Conservation (phyloP, 2,888 invertebrate species). For the Drosophila neotestacea region DNA sequence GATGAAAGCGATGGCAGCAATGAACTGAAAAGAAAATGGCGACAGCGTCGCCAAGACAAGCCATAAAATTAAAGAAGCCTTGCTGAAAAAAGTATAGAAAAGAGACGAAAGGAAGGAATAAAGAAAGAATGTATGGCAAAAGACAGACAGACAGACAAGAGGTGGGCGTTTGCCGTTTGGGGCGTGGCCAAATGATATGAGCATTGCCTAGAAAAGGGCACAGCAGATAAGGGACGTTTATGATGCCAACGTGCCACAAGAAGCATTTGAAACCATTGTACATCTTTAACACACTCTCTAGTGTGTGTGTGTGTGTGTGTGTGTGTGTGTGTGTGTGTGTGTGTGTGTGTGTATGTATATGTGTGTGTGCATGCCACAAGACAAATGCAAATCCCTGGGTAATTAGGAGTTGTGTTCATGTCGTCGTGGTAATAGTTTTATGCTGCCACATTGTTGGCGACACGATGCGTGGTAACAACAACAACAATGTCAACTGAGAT, state of each 20-base stretch:
- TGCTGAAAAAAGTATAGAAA: slow-evolving; percentile 11
- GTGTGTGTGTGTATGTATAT: slow-evolving; percentile 4
- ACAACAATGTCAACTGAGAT: slow-evolving; percentile 64
- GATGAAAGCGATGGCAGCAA: slow-evolving; percentile 66
- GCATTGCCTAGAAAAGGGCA: slow-evolving; percentile 58
- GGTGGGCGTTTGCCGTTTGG: slow-evolving; percentile 13
- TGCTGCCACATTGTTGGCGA: slow-evolving; percentile 79
- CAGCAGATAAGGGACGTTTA: slow-evolving; percentile 75
- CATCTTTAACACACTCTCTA: slow-evolving; percentile 30
- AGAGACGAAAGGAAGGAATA: slow-evolving; percentile 7
- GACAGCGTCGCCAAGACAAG: slow-evolving; percentile 60
- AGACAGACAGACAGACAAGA: slow-evolving; percentile 35
- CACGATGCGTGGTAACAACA: slow-evolving; percentile 60
- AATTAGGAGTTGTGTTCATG: slow-evolving; percentile 83
- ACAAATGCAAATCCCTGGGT: slow-evolving; percentile 82
- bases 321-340: slow-evolving; percentile 23
- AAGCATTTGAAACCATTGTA: slow-evolving; percentile 43
- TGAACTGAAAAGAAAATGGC: slow-evolving; percentile 72
- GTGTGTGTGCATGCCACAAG: slow-evolving; percentile 51
- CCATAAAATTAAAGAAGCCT: slow-evolving; percentile 63
- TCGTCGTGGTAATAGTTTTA: slow-evolving; percentile 80
- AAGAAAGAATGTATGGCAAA: slow-evolving; percentile 40
- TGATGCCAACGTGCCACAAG: slow-evolving; percentile 69
- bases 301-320: neutral
- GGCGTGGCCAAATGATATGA: slow-evolving; percentile 53